These are phyloP conservation scores for Catamblyrhynchus diadema DNA, from an alignment of 2,797 vertebrate species.

Conservation along the genomic window DNA sequence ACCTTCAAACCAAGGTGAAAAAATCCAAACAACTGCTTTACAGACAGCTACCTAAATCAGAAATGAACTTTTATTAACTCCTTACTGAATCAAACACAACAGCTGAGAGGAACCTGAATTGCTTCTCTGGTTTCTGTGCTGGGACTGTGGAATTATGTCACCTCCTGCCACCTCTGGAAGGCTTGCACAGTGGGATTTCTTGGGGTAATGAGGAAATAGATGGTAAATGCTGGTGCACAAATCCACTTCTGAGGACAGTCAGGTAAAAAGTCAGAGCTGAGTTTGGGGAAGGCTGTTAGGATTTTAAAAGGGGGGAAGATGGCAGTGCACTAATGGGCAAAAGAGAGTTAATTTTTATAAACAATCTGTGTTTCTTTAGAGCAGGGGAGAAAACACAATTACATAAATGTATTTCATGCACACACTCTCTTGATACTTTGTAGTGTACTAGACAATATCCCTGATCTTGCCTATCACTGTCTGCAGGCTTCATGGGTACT, in stretches of 20 bases:
- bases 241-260: background rate
- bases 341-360: background rate
- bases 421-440: background rate
- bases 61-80: background rate
- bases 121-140: background rate
- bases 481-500: background rate
- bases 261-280: background rate
- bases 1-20: background rate
- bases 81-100: background rate
- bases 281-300: background rate
- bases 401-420: background rate
- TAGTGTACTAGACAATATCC: background rate
- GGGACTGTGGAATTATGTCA: background rate
- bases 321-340: background rate
- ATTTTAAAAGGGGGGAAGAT: background rate
- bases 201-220: background rate
- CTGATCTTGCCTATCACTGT: background rate
- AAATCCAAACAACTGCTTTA: background rate
- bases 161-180: background rate
- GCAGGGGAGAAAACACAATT: background rate
- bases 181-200: background rate
- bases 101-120: background rate
- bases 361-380: background rate
- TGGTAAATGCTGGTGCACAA: background rate
- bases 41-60: background rate